Evolutionary conservation across 92 coral and sea anemone species (phyloP), one percentile per base, ranked within the genome.

Genomic region (Palythoa caribaeorum): DNA sequence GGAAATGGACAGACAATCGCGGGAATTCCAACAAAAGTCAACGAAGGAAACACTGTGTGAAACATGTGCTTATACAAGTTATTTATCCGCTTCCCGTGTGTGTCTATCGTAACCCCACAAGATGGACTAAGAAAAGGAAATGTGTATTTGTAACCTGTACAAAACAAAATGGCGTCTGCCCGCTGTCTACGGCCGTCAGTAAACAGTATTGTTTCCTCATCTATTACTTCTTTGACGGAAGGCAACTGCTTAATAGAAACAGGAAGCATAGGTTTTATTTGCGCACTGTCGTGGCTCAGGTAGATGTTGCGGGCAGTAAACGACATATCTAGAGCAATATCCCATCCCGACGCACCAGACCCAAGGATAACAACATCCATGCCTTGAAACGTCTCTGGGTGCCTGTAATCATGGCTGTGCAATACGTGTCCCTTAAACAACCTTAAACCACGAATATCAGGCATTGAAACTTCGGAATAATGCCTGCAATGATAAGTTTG

Each of bases 361-460:
- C 98, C 98, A 9, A 96, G 75, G 54, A 96, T 72, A 66, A 96
- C 94, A 15, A 94, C 94, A 19, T 73, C 87, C 87, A 88, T 88
- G 28, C 84, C 94, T 52, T 84, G 66, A 83, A 92, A 96, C 39
- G 40, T 69, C 10, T 92, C 94, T 59, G 98, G 98, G 68, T 70
- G 88, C 6, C 97, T 84, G 87, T 96, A 96, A 54, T 83, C 74
- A 81, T 94, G 93, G 87, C 98, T 96, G 91, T 96, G 98, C 84
- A 92, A 87, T 5, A 94, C 89, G 5, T 53, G 87, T 15, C 98
- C 98, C 83, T 93, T 94, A 89, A 96, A 96, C 51, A 78, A 73
- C 37, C 90, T 87, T 20, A 96, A 65, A 28, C 98, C 98, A 54
- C 92, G 93, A 48, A 96, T 89, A 17, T 86, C 83, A 47, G 98